These are phyloP conservation scores for Coregonus ussuriensis DNA, from an alignment of 2,797 vertebrate species.

Conservation along the genomic window DNA sequence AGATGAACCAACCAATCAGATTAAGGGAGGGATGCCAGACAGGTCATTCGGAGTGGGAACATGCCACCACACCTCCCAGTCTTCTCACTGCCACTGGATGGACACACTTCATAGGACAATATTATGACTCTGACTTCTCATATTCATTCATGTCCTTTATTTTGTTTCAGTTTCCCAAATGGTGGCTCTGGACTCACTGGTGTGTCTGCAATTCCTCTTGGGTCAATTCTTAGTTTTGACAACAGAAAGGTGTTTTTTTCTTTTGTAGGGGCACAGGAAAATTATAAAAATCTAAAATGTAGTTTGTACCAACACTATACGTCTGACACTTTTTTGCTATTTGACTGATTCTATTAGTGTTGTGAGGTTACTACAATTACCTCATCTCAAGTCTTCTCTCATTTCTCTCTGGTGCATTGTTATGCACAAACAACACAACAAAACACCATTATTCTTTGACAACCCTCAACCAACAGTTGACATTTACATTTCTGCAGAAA, in stretches of 20 bases:
- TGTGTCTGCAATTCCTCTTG: background rate
- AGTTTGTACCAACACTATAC: background rate
- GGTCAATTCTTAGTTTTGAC: background rate
- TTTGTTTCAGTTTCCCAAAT: background rate
- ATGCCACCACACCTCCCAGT: background rate
- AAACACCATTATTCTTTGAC: background rate
- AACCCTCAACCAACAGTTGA: background rate
- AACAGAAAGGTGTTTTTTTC: no score
- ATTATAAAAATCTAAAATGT: background rate
- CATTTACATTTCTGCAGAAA: background rate
- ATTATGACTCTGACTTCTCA: background rate
- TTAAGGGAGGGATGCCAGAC: background rate
- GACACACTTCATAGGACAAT: background rate
- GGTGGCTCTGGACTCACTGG: background rate
- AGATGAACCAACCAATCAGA: background rate
- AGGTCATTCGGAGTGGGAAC: background rate
- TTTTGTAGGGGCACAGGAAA: no score
- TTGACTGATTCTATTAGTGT: background rate
- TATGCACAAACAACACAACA: background rate
- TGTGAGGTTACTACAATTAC: background rate
- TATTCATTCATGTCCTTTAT: background rate
- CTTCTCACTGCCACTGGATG: background rate
- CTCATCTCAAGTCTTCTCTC: background rate
- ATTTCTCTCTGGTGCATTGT: background rate
- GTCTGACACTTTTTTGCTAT: background rate